These are phyloP conservation scores for Oxyruncus cristatus DNA, from an alignment of 2,113 vertebrate genomes.

Conservation along the genomic window DNA sequence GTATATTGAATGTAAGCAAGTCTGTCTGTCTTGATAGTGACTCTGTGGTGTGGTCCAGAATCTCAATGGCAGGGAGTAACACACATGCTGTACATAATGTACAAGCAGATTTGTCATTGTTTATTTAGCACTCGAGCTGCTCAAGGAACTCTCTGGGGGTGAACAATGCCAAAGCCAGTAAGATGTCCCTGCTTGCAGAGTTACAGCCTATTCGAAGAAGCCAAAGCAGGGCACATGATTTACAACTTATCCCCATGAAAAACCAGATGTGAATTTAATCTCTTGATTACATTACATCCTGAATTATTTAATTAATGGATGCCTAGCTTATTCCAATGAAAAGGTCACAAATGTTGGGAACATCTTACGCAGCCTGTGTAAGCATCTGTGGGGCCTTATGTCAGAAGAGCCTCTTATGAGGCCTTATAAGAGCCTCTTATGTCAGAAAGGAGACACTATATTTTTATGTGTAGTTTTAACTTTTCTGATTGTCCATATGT, in stretches of 20 bases:
- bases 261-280: conserved; percentile 64
- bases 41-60: conserved; percentile 30
- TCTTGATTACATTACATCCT: conserved; percentile 66
- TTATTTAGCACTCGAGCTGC: conserved; percentile 57
- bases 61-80: conserved; percentile 18
- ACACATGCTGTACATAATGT: conserved; percentile 56
- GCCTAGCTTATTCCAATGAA: conserved; percentile 47
- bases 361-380: not conserved
- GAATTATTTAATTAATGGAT: conserved; percentile 68
- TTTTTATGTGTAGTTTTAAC: not conserved
- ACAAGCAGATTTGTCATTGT: conserved; percentile 60
- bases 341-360: conserved; percentile 50
- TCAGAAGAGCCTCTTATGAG: too few relatives aligned
- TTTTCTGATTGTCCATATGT: not conserved
- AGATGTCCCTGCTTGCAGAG: not conserved
- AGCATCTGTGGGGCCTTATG: not conserved
- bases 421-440: too few relatives aligned
- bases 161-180: conserved; percentile 41
- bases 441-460: not conserved
- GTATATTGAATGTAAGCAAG: conserved; percentile 29
- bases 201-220: conserved; percentile 23
- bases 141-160: conserved; percentile 38
- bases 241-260: conserved; percentile 49
- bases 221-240: conserved; percentile 50
- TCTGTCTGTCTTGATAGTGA: conserved; percentile 9